Conservation (phyloP, 35 echinoderm and acorn worm species). For the Hemicentrotus pulcherrimus region DNA sequence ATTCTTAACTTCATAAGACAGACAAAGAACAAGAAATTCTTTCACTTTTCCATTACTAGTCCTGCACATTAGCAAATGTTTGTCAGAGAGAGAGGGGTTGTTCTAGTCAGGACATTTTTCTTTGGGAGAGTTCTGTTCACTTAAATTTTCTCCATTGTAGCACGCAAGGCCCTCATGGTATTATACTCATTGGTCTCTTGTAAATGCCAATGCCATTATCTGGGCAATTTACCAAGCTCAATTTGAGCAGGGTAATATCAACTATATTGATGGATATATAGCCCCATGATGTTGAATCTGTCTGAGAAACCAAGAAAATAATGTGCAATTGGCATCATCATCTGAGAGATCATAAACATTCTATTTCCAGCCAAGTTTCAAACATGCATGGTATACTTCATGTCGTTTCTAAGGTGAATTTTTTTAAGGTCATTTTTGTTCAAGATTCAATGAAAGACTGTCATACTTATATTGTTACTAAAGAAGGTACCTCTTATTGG, state of each 20-base stretch:
- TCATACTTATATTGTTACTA: too few species aligned
- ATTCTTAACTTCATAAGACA: too few species aligned
- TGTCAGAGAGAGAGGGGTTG: not conserved
- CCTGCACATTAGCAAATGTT: not conserved
- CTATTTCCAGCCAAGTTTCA: not conserved
- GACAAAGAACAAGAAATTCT: too few species aligned
- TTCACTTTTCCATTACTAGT: not conserved
- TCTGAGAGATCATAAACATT: not conserved
- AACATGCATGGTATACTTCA: not conserved
- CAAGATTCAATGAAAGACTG: too few species aligned
- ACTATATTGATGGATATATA: not conserved
- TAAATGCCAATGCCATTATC: conserved; percentile 18
- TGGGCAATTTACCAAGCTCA: conserved; percentile 16
- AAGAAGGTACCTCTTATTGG: too few species aligned
- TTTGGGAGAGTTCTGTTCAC: not conserved
- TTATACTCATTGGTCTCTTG: not conserved
- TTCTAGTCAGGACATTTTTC: not conserved
- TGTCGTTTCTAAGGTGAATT: not conserved
- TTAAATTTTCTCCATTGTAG: not conserved
- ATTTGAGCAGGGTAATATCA: not conserved
- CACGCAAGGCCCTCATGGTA: not conserved
- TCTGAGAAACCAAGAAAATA: not conserved
- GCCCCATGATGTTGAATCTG: not conserved
- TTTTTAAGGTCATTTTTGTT: too few species aligned
- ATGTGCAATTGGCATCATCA: not conserved